phyloP scores from a whole-genome alignment of 2,113 vertebrate genomes.

The Zapus hudsonius region DNA sequence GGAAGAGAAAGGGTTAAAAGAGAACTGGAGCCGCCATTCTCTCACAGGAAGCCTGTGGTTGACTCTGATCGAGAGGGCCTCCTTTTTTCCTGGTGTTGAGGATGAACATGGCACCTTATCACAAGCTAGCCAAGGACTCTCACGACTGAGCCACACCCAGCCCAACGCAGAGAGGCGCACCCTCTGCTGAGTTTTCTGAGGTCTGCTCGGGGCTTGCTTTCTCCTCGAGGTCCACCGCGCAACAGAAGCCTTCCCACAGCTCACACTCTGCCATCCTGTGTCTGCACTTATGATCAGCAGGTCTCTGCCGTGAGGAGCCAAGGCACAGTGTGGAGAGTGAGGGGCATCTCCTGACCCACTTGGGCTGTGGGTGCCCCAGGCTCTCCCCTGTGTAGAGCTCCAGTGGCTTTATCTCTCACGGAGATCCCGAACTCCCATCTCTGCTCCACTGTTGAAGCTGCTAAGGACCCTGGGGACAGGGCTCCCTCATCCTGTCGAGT shows the following conservation, averaged over 20 bases:
- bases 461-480: rapidly evolving
- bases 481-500: rapidly evolving
- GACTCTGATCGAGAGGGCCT: too few relatives aligned
- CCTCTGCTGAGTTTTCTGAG: too few relatives aligned
- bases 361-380: background rate
- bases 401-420: rapidly evolving
- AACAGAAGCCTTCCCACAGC: background rate
- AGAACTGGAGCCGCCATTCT: background rate
- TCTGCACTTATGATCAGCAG: rapidly evolving
- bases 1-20: background rate
- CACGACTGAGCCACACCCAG: background rate
- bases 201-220: too few relatives aligned
- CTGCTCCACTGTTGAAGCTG: rapidly evolving
- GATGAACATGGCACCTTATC: background rate
- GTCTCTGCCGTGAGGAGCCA: background rate
- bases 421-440: rapidly evolving
- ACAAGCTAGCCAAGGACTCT: background rate
- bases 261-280: too few relatives aligned
- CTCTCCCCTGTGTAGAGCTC: rapidly evolving
- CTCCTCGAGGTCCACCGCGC: too few relatives aligned
- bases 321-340: background rate
- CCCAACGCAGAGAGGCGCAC: background rate
- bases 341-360: background rate
- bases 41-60: rapidly evolving
- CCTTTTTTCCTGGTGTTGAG: background rate